Base-by-base conservation (phyloP, 92 coral and sea anemone genomes). In the Diadumene lineata region DNA sequence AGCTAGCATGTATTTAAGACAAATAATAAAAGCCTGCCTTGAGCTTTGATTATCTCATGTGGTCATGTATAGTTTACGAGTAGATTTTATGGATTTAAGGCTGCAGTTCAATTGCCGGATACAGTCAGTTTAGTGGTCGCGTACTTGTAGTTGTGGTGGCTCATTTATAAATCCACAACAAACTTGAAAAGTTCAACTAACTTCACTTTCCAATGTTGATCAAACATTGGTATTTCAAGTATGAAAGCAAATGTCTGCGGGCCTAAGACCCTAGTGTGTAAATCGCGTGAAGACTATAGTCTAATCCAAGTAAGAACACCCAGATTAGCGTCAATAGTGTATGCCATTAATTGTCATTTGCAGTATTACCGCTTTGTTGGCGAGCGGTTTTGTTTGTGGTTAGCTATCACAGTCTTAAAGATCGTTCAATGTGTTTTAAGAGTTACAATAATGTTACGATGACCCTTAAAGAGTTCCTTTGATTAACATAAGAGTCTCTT, bases 251-350 rank as follows among this genome's bases (percentile, higher is more conserved):
- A 33, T n/a, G 29, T 32, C 34, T 23, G 21, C 62, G 56, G 67
- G 25, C 2, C 8, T 8, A 1, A 56, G 23, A 51, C 50, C 34
- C 48, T 29, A 7, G 77, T 2, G 17, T 9, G 31, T 25, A 55
- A 32, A 79, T 79, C 82, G 89, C 82, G 89, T 85, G 89, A 80
- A 85, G 34, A 43, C 21, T 1, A 23, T 11, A 17, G 17, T 23
- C 23, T 70, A 87, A 90, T 87, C 88, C 96, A 77, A 61, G 43
- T 76, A 90, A 84, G 82, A 34, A 83, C 83, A 80, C 57, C 24
- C 63, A 92, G 96, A 90, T 90, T 90, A 90, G 29, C 73, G 83
- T 77, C 84, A 72, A 25, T 61, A 72, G 29, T 72, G 66, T 31
- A 69, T 75, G 74, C 63, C 61, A 66, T 73, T 81, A 56, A 31